A percentile compares a stretch with the other conserved stretches of the same genome.
Evolutionary conservation across 1,140 invertebrate genomes (phyloP).

Genomic region (Bicyclus anynana): DNA sequence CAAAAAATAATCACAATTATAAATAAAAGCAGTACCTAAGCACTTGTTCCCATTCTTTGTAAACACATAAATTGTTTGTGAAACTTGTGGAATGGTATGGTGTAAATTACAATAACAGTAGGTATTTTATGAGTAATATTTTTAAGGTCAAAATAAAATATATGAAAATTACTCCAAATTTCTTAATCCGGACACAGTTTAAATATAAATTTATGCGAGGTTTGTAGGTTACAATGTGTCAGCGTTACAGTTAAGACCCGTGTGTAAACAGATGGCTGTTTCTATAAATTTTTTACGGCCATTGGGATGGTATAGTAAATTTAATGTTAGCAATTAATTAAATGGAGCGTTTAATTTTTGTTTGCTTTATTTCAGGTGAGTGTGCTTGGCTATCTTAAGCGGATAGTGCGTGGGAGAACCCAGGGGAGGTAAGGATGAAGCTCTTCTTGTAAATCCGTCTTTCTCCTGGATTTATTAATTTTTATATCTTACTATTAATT

Average conservation of each 20-base stretch:
- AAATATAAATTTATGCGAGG: constrained; percentile 3
- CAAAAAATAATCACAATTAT: too few relatives aligned
- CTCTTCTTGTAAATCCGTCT: neutral
- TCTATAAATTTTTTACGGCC: constrained; percentile 9
- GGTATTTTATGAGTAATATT: neutral
- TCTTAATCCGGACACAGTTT: neutral
- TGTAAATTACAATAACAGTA: neutral
- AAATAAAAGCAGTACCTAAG: too few relatives aligned
- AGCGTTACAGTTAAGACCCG: constrained; percentile 10
- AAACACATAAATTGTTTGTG: too few relatives aligned
- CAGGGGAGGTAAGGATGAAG: neutral
- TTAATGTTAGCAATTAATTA: neutral
- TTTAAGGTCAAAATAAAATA: neutral
- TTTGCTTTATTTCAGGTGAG: constrained; percentile 29
- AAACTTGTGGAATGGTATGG: too few relatives aligned
- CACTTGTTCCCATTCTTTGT: too few relatives aligned
- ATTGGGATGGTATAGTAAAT: constrained; percentile 10
- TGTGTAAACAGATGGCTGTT: constrained; percentile 53
- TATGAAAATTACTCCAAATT: neutral
- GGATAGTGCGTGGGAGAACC: neutral
- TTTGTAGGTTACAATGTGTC: constrained; percentile 28
- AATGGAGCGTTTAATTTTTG: constrained; percentile 9
- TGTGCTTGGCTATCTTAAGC: neutral
- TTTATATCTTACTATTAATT: too few relatives aligned
- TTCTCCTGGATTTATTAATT: too few relatives aligned